Base-by-base conservation (phyloP, 2,888 invertebrate species). In the Diploptera punctata region DNA sequence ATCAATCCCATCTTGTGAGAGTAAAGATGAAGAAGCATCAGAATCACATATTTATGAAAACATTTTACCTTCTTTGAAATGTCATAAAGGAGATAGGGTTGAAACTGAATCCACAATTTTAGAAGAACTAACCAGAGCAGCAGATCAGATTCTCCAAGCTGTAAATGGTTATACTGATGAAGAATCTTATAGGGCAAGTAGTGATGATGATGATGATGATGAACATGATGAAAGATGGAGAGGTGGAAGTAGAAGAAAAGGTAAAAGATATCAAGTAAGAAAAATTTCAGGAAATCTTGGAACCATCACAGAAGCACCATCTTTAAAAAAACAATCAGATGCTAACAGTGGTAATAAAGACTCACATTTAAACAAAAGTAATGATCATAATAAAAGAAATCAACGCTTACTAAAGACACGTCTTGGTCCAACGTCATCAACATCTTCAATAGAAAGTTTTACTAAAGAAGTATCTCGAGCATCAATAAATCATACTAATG, bases 111-210 rank as follows among this genome's bases (percentile, higher is more conserved):
- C 77, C 0, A 68, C 75, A 16, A 87, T 87, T 75, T 80, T 88
- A 72, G 87, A 85, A 76, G 88, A 88, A 80, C 82, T 88, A 78
- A 87, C 87, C 16, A 84, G 84, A 78, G 87, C 86, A 67, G 88
- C 88, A 72, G 87, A 88, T 82, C 85, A 88, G 81, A 87, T 88
- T 76, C 79, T 88, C 76, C 79, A 86, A 82, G 86, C 87, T 26
- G 86, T 88, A 21, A 84, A 85, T 71, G 85, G 83, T 43, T 85
- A 84, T 77, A 84, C 86, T 16, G 86, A 87, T 76, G 87, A 87
- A 72, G 83, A 83, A 38, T 79, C 79, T 31, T 76, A 78, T 65
- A 78, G 77, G 54, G 79, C 78, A 71, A 77, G 78, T 65, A 80
- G 78, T 70, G 81, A 80, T n/a, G 82, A 80, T 60, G 78, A 79